These are phyloP conservation scores for Phalacrocorax carbo DNA, from an alignment of 2,113 vertebrate genomes.

Conservation along the genomic window DNA sequence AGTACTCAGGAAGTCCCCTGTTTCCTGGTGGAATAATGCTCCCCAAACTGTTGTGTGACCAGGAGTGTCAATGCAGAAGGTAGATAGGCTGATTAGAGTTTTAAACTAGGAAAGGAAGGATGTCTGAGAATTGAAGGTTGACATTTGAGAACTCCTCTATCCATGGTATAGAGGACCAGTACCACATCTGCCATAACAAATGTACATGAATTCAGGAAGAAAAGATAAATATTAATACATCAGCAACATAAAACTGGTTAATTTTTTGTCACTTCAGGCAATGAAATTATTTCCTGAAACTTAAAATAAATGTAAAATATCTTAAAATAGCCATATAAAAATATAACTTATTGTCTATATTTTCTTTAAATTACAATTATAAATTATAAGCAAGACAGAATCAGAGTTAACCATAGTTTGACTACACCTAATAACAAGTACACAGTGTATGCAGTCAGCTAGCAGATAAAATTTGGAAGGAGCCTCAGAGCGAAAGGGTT, in stretches of 20 bases:
- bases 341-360: neutral
- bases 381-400: neutral
- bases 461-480: neutral
- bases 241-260: neutral
- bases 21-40: neutral
- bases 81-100: neutral
- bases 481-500: neutral
- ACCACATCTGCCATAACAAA: neutral
- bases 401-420: neutral
- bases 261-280: neutral
- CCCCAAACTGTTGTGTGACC: neutral
- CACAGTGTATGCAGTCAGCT: neutral
- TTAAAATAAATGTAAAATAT: neutral
- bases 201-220: neutral
- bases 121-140: neutral
- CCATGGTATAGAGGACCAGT: neutral
- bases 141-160: neutral
- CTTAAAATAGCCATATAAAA: neutral
- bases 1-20: neutral
- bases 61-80: neutral
- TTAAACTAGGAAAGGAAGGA: neutral
- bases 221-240: neutral
- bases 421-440: neutral
- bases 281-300: neutral
- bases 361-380: neutral